Percentiles rank a stretch among this genome's conserved stretches.
Evolutionary conservation across 2,113 vertebrate species (phyloP).

Genomic region (Pyrgilauda ruficollis): DNA sequence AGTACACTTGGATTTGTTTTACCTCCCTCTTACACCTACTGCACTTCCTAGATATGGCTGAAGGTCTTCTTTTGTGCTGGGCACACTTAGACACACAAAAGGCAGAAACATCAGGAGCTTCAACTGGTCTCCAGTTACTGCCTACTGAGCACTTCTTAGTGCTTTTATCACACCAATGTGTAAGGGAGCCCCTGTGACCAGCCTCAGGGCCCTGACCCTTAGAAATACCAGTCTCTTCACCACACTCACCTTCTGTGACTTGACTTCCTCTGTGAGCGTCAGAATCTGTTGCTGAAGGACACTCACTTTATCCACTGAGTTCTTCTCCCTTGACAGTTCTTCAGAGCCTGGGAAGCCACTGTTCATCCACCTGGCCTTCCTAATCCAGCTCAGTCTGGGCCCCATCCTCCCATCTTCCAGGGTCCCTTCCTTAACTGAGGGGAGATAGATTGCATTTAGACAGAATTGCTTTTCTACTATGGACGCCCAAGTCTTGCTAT

Average conservation of each 20-base stretch:
- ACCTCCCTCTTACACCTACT: background rate
- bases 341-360: slow-evolving; percentile 67
- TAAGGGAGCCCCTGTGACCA: background rate
- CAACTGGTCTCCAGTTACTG: background rate
- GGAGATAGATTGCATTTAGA: background rate
- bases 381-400: slow-evolving; percentile 46
- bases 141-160: background rate
- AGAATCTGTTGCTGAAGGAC: slow-evolving; percentile 82
- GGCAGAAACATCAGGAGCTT: background rate
- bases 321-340: slow-evolving; percentile 48
- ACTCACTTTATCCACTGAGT: slow-evolving; percentile 57
- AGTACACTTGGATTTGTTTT: background rate
- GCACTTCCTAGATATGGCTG: background rate
- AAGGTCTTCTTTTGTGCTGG: background rate
- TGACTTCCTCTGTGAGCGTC: slow-evolving; percentile 81
- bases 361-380: slow-evolving; percentile 67
- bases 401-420: slow-evolving; percentile 20
- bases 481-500: background rate
- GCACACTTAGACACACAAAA: background rate
- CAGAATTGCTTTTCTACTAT: background rate
- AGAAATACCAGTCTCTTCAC: background rate
- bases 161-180: background rate
- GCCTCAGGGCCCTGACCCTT: background rate
- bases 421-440: slow-evolving; percentile 27
- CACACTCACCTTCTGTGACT: slow-evolving; percentile 87